These are phyloP conservation scores for Meandrusa payeni DNA, from an alignment of 2,888 invertebrate species.

Conservation along the genomic window DNA sequence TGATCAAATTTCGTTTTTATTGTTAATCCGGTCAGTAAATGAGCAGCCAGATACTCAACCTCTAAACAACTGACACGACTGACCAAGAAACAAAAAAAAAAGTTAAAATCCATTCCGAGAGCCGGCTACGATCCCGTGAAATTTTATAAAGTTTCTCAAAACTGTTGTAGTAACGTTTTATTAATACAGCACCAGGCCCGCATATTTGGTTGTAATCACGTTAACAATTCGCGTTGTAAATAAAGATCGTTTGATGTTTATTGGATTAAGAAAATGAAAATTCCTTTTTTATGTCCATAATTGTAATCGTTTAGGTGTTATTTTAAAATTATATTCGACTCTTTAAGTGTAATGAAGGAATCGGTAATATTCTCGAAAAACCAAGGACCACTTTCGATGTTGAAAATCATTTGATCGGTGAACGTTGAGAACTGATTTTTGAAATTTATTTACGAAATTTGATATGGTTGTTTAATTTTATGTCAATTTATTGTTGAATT, in stretches of 20 bases:
- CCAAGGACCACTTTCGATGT: constrained; percentile 18
- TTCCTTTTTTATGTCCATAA: constrained; percentile 13
- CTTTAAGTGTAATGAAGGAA: constrained; percentile 20
- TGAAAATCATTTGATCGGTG: constrained; percentile 1
- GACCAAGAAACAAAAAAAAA: constrained; percentile 48
- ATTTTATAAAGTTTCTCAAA: constrained; percentile 28
- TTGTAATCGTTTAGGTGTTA: constrained; percentile 25
- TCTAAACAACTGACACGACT: constrained; percentile 62
- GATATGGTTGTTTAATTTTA: constrained; percentile 9
- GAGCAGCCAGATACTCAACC: constrained; percentile 61
- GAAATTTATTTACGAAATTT: constrained; percentile 16
- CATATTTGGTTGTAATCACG: constrained; percentile 22
- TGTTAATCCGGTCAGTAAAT: constrained; percentile 73
- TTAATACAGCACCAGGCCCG: constrained; percentile 23
- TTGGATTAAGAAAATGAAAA: constrained; percentile 18
- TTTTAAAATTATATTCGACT: constrained; percentile 20
- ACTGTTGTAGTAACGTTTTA: constrained; percentile 20
- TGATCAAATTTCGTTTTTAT: constrained; percentile 81
- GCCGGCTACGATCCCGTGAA: constrained; percentile 41
- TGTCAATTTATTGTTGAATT: constrained; percentile 15
- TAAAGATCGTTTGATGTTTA: constrained; percentile 28
- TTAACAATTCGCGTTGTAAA: constrained; percentile 24
- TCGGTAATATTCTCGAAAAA: not conserved
- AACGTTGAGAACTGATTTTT: constrained; percentile 10
- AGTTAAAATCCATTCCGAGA: constrained; percentile 55